Evolutionary conservation across 2,888 invertebrate genomes (phyloP).

Genomic region (Tetragnatha montana): DNA sequence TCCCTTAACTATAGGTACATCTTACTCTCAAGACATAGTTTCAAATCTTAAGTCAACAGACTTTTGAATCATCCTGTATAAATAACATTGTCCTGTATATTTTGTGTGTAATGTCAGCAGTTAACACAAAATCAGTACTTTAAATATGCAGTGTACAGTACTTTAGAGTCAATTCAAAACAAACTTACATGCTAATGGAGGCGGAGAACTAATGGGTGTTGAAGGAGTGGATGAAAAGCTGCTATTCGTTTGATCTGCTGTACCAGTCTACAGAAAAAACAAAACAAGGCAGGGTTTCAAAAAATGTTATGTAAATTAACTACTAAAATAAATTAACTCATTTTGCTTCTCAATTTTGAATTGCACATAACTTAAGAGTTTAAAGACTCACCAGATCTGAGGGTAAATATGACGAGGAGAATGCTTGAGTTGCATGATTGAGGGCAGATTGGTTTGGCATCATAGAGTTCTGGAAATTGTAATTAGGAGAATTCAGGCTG

Average conservation of each 20-base stretch:
- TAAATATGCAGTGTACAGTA: too few relatives aligned
- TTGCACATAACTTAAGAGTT: too few relatives aligned
- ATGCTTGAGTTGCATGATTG: conserved; percentile 58
- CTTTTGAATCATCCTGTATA: too few relatives aligned
- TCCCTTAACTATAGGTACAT: too few relatives aligned
- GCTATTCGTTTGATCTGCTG: conserved; percentile 70
- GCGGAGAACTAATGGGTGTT: conserved; percentile 70
- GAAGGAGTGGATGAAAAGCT: conserved; percentile 71
- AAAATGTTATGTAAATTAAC: too few relatives aligned
- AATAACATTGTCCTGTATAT: too few relatives aligned
- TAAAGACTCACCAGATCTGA: conserved; percentile 57
- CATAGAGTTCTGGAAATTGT: conserved; percentile 45
- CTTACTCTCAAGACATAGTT: too few relatives aligned
- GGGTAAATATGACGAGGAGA: conserved; percentile 53
- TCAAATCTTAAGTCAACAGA: too few relatives aligned
- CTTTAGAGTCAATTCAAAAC: too few relatives aligned
- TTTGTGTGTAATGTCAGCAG: too few relatives aligned
- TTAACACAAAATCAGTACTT: too few relatives aligned
- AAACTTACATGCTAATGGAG: conserved; percentile 61
- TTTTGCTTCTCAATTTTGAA: not conserved
- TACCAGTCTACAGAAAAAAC: conserved; percentile 35
- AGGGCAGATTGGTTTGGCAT: conserved; percentile 64
- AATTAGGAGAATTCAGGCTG: conserved; percentile 64
- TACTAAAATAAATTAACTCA: too few relatives aligned
- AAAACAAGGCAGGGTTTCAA: not conserved